phyloP scores from a whole-genome alignment of 2,113 vertebrate genomes.

The Gopherus flavomarginatus region DNA sequence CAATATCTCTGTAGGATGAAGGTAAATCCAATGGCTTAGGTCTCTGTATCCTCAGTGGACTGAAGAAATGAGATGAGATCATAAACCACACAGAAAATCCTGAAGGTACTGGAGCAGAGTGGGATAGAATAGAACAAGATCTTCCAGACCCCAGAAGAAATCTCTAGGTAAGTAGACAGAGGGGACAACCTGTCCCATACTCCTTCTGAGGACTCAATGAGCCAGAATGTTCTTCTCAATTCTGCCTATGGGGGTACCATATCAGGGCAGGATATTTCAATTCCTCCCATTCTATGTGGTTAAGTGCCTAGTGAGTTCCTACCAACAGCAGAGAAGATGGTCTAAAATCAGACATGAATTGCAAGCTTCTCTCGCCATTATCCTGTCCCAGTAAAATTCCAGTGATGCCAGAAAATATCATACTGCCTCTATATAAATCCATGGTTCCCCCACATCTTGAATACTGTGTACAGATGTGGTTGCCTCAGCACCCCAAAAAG shows the following conservation, averaged over 20 bases:
- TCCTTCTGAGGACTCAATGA: not conserved
- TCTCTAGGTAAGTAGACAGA: not conserved
- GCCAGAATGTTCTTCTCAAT: not conserved
- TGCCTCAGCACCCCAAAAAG: no score
- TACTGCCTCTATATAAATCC: no score
- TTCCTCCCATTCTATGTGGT: not conserved
- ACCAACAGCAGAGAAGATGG: not conserved
- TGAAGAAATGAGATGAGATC: not conserved
- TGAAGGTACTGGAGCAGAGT: not conserved
- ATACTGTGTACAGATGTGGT: no score
- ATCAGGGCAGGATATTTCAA: not conserved
- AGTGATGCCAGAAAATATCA: no score
- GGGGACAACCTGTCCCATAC: not conserved
- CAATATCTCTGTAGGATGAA: not conserved
- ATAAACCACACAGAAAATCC: not conserved
- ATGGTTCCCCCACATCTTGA: no score
- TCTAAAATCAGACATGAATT: not conserved
- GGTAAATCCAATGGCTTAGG: not conserved
- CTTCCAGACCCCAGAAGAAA: not conserved
- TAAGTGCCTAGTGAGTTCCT: not conserved
- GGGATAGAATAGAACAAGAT: not conserved
- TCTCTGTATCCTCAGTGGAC: not conserved
- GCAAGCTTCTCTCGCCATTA: not conserved
- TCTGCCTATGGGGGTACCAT: not conserved
- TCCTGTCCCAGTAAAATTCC: not conserved